phyloP scores from a whole-genome alignment of 30 jellyfish, hydroid and myxozoan genomes.

The Mastigias papua region DNA sequence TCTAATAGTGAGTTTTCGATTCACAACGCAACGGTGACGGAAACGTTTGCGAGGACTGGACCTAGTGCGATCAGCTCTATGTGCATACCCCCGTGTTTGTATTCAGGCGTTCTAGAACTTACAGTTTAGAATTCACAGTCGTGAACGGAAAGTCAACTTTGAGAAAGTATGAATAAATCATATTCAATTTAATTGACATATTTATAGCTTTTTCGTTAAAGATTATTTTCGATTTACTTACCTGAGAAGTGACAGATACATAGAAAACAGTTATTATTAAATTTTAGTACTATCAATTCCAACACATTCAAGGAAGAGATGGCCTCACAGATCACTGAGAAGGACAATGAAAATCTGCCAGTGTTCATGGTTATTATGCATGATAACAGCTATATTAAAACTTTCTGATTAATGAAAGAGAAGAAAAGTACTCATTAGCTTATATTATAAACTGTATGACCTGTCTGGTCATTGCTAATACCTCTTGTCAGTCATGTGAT shows the following conservation, averaged over 20 bases:
- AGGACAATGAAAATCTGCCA: neutral
- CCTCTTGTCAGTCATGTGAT: neutral
- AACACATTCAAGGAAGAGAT: neutral
- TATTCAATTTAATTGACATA: neutral
- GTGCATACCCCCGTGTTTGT: neutral
- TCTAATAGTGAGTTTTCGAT: neutral
- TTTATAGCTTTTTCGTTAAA: neutral
- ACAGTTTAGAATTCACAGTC: neutral
- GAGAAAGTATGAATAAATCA: neutral
- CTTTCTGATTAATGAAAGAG: neutral
- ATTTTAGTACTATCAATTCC: neutral
- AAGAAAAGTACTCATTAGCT: neutral
- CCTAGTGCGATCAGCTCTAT: neutral
- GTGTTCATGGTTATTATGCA: neutral
- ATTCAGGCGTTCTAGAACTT: neutral
- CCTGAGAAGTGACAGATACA: neutral
- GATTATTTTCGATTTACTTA: neutral
- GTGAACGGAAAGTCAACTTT: neutral
- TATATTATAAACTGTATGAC: neutral
- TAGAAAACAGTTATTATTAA: neutral
- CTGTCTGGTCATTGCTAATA: neutral
- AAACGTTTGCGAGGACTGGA: neutral
- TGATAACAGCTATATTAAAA: neutral
- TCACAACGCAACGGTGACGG: neutral
- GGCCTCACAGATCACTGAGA: neutral